Evolutionary conservation across 2,797 vertebrate species (phyloP).

Genomic region (Columba guinea): DNA sequence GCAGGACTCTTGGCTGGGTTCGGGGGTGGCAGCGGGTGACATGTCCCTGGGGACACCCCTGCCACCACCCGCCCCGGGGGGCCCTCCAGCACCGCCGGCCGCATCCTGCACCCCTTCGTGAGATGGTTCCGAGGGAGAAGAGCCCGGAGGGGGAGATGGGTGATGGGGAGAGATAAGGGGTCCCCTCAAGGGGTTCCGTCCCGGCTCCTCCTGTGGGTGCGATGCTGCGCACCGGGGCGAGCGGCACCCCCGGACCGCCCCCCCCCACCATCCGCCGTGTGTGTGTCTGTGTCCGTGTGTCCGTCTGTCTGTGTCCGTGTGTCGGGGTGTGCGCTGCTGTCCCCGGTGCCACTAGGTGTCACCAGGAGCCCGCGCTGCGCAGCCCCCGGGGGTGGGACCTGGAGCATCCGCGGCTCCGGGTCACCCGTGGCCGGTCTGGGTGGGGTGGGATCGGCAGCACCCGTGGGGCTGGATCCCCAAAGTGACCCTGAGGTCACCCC

Average conservation of each 20-base stretch:
- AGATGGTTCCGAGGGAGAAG: not conserved
- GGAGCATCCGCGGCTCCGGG: not conserved
- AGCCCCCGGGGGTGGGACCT: too few relatives aligned
- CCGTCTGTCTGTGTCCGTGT: too few relatives aligned
- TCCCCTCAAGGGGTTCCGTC: not conserved
- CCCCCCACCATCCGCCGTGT: too few relatives aligned
- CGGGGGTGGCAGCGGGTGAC: not conserved
- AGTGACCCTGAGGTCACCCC: not conserved
- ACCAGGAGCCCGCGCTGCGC: not conserved
- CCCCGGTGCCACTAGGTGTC: constrained; percentile 37
- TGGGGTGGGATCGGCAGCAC: fast-evolving
- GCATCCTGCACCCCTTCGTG: fast-evolving
- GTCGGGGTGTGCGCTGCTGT: too few relatives aligned
- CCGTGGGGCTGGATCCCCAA: not conserved
- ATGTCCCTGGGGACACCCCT: fast-evolving
- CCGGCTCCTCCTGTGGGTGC: not conserved
- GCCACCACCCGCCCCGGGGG: fast-evolving
- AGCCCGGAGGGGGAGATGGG: not conserved
- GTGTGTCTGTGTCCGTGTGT: not conserved
- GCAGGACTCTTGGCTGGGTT: not conserved
- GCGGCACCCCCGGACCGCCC: fast-evolving
- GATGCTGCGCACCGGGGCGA: not conserved
- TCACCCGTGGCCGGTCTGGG: not conserved
- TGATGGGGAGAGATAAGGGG: too few relatives aligned
- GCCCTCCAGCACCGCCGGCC: not conserved